Conservation (phyloP, 1,140 invertebrate genomes). For the Paraescarpia echinospica region DNA sequence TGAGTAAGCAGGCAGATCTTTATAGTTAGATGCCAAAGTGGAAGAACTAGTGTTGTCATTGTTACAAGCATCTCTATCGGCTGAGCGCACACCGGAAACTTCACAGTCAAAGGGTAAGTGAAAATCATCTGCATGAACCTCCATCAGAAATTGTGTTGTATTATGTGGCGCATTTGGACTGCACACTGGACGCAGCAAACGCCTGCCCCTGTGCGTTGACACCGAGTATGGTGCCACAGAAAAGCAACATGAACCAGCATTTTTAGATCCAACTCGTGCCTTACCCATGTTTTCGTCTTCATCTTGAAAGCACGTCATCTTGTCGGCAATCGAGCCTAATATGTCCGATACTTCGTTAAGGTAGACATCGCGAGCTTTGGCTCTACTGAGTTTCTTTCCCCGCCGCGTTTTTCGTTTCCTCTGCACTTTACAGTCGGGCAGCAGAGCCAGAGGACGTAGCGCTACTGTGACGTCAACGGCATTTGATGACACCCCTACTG, state of each 20-base stretch:
- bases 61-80: slow-evolving; percentile 7
- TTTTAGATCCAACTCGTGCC: not conserved
- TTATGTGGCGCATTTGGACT: slow-evolving; percentile 52
- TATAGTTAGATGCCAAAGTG: not conserved
- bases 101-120: slow-evolving; percentile 37
- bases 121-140: slow-evolving; percentile 49
- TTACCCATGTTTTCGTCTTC: slow-evolving; percentile 12
- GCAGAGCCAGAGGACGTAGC: not conserved
- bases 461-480: not conserved
- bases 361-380: not conserved
- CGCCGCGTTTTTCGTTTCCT: slow-evolving; percentile 35
- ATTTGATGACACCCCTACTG: not conserved
- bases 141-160: slow-evolving; percentile 55
- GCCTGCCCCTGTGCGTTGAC: not conserved
- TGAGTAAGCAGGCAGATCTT: slow-evolving; percentile 15
- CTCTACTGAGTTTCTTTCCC: slow-evolving; percentile 32
- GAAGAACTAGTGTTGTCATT: not conserved
- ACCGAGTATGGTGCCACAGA: not conserved
- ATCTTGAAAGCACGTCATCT: slow-evolving; percentile 16
- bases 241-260: not conserved
- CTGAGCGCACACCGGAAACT: slow-evolving; percentile 22
- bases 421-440: not conserved
- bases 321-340: not conserved
- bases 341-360: not conserved
- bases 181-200: slow-evolving; percentile 31